These are phyloP conservation scores for Phaethornis superciliosus DNA, from an alignment of 2,113 vertebrate species.

Conservation along the genomic window DNA sequence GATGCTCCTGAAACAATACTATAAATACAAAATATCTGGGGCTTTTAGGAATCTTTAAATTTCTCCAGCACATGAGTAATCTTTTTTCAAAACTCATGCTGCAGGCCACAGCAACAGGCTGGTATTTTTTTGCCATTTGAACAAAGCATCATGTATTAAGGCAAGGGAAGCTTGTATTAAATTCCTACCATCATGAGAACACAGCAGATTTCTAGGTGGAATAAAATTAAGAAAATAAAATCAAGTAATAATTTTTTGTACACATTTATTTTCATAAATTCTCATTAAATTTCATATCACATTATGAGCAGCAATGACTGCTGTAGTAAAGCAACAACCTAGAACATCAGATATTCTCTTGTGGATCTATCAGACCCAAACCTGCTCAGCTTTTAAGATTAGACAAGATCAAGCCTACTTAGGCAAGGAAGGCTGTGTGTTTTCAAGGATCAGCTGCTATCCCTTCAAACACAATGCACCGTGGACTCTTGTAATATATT, in stretches of 20 bases:
- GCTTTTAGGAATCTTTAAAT: background rate
- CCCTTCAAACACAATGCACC: constrained; percentile 58
- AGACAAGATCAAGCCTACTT: constrained; percentile 66
- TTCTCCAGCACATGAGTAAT: background rate
- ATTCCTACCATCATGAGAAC: background rate
- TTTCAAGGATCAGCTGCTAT: constrained; percentile 66
- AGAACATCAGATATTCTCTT: constrained; percentile 20
- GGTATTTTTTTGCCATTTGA: background rate
- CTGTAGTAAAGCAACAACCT: background rate
- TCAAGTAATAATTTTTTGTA: background rate
- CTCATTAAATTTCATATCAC: constrained; percentile 6
- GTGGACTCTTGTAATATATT: constrained; percentile 57
- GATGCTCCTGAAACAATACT: background rate
- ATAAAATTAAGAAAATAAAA: background rate
- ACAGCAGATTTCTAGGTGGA: background rate
- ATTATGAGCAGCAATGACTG: background rate
- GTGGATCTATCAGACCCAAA: constrained; percentile 46
- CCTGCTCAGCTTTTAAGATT: constrained; percentile 66
- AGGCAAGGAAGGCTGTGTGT: constrained; percentile 67
- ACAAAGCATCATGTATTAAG: background rate
- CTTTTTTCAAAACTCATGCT: background rate
- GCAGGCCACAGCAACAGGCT: background rate
- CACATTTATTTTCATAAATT: constrained; percentile 20
- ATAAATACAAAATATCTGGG: background rate
- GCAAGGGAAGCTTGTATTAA: background rate